Percentiles rank a stretch among this genome's conserved stretches.
Conservation (phyloP, 2,888 invertebrate genomes). For the Orchesellides sinensis region DNA sequence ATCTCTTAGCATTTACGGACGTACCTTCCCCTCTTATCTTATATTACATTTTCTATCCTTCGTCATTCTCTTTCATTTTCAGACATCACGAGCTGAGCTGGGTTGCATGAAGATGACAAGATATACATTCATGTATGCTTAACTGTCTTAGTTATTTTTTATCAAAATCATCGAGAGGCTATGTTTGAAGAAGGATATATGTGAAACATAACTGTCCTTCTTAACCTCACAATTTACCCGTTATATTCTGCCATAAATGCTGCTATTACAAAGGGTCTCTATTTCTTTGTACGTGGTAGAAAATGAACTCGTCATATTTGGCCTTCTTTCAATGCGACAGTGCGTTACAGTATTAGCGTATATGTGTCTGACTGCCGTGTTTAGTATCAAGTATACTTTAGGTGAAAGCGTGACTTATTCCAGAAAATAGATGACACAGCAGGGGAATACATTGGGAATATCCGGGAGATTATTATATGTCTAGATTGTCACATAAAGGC, state of each 20-base stretch:
- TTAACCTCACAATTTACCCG: too few relatives aligned
- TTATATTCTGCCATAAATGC: too few relatives aligned
- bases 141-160: constrained; percentile 4
- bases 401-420: constrained; percentile 17
- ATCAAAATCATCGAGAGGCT: constrained; percentile 12
- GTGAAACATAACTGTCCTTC: too few relatives aligned
- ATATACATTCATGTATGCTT: constrained; percentile 5
- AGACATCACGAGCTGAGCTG: too few relatives aligned
- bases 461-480: constrained; percentile 15
- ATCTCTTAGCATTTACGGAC: not conserved
- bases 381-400: too few relatives aligned
- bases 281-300: not conserved
- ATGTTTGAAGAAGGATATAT: too few relatives aligned
- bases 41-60: not conserved
- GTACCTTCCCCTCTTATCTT: not conserved
- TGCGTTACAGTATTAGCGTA: not conserved
- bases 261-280: not conserved
- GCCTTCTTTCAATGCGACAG: constrained; percentile 7
- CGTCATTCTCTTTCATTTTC: not conserved
- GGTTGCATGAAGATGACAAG: constrained; percentile 38
- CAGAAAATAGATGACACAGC: constrained; percentile 30
- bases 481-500: constrained; percentile 6
- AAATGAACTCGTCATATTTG: not conserved
- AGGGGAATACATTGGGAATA: constrained; percentile 8
- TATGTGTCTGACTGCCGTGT: not conserved